phyloP scores from a whole-genome alignment of 2,797 vertebrate genomes.

The Syngnathus acus region DNA sequence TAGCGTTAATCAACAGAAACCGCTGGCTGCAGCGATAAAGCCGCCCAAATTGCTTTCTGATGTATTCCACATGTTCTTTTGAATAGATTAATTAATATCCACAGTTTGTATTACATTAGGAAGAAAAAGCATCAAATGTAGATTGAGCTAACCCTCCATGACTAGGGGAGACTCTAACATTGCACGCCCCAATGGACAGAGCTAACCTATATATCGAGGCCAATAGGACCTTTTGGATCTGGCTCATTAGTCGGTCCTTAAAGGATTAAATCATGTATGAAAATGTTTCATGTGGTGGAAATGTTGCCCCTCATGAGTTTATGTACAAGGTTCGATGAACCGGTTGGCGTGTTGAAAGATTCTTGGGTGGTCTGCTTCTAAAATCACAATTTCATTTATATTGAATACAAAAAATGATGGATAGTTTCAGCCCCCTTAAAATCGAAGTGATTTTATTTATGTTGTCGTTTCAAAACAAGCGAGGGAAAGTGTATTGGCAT shows the following conservation, averaged over 20 bases:
- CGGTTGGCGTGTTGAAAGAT: neutral
- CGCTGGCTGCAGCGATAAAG: neutral
- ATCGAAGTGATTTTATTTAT: too few relatives aligned
- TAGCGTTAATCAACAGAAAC: neutral
- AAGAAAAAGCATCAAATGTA: constrained; percentile 1
- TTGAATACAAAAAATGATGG: too few relatives aligned
- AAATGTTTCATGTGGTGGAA: constrained; percentile 23
- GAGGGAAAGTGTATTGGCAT: too few relatives aligned
- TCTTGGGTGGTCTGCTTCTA: neutral
- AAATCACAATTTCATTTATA: neutral
- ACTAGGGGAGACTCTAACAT: constrained; percentile 1
- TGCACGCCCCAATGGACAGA: constrained; percentile 38
- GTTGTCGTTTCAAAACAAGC: too few relatives aligned
- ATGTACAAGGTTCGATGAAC: neutral
- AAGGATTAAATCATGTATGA: constrained; percentile 42
- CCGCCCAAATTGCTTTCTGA: neutral
- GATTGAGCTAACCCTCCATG: constrained; percentile 2
- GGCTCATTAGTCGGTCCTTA: constrained; percentile 37
- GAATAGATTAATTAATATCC: neutral
- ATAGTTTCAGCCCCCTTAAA: too few relatives aligned
- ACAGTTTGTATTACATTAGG: neutral
- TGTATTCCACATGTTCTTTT: neutral
- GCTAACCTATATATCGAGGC: constrained; percentile 52
- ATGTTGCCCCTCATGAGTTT: constrained; percentile 3
- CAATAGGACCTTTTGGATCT: constrained; percentile 34